Percentiles rank a stretch among this genome's conserved stretches.
These are phyloP conservation scores for Hymenopus coronatus DNA, from an alignment of 2,888 invertebrate species.

Conservation along the genomic window DNA sequence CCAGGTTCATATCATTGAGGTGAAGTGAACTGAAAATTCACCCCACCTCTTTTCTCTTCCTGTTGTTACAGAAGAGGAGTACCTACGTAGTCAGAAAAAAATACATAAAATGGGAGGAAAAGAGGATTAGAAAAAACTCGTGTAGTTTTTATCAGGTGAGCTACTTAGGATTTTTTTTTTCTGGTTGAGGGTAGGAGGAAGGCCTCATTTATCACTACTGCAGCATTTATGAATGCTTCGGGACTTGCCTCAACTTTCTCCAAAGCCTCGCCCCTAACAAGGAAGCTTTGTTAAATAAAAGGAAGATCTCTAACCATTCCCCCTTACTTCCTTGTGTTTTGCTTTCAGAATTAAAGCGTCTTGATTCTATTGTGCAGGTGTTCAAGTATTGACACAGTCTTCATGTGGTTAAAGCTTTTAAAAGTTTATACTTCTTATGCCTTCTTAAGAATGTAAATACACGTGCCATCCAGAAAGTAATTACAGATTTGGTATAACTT, in stretches of 20 bases:
- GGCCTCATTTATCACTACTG: constrained; percentile 11
- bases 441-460: background rate
- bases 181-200: background rate
- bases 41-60: background rate
- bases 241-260: background rate
- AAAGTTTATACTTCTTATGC: background rate
- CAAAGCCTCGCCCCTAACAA: background rate
- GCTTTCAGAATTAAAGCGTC: background rate
- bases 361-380: background rate
- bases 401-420: background rate
- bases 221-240: constrained; percentile 11
- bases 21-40: constrained; percentile 20
- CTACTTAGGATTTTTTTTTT: background rate
- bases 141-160: constrained; percentile 10
- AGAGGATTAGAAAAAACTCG: constrained; percentile 17
- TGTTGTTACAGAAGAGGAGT: background rate
- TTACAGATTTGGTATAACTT: too few relatives aligned
- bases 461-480: too few relatives aligned
- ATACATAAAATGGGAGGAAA: background rate
- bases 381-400: background rate
- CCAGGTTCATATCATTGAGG: constrained; percentile 15
- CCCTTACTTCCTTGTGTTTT: background rate
- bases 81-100: constrained; percentile 3
- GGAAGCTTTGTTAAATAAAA: background rate
- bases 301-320: background rate